These are phyloP conservation scores for Serilophus lunatus DNA, from an alignment of 2,113 vertebrate genomes.

Conservation along the genomic window DNA sequence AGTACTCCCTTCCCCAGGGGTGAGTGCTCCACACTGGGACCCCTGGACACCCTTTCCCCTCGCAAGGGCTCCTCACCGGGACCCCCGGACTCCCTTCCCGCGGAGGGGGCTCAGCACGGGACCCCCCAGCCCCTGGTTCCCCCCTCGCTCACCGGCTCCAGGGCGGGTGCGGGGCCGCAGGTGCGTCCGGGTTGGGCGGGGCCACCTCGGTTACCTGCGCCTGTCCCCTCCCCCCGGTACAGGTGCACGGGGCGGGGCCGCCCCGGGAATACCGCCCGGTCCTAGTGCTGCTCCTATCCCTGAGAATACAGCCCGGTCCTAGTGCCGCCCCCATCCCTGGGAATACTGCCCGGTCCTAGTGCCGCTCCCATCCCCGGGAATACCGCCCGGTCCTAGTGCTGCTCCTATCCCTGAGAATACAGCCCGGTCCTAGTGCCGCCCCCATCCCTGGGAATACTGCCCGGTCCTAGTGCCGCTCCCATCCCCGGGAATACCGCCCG, in stretches of 20 bases:
- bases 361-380: background rate
- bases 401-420: background rate
- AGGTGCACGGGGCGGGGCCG: background rate
- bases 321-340: too few species aligned
- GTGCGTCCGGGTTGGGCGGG: background rate
- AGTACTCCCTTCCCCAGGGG: too few species aligned
- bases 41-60: background rate
- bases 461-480: too few species aligned
- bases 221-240: background rate
- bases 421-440: background rate
- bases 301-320: too few species aligned
- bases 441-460: background rate
- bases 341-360: too few species aligned
- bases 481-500: background rate
- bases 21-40: background rate
- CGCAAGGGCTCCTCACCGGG: fast-evolving
- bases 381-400: background rate
- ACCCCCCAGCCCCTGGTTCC: background rate
- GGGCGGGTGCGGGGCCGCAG: background rate
- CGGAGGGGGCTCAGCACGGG: background rate
- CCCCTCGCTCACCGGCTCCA: background rate
- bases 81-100: background rate
- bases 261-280: background rate
- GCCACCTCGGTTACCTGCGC: background rate
- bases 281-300: too few species aligned